Conservation (phyloP, 1,140 invertebrate genomes). For the Drosophila grimshawi region DNA sequence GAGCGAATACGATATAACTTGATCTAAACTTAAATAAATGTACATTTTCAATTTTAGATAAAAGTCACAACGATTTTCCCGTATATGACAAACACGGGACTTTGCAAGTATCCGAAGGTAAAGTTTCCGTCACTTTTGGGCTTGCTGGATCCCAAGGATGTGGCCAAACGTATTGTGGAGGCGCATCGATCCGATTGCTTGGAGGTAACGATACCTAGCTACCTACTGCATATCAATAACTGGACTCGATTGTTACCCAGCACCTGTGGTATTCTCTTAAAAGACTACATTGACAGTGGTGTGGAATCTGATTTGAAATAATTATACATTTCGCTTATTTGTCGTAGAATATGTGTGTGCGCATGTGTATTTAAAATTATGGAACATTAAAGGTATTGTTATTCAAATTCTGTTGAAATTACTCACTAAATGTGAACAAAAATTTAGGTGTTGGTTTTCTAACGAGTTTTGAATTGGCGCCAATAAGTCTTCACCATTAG, state of each 20-base stretch:
- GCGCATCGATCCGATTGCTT: constrained; percentile 87
- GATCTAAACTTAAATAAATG: not conserved
- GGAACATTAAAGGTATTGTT: constrained; percentile 39
- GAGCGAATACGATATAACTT: not conserved
- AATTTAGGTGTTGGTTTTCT: too few relatives aligned
- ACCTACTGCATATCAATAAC: constrained; percentile 82
- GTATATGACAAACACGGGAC: constrained; percentile 92
- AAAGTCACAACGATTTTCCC: constrained; percentile 92
- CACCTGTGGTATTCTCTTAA: constrained; percentile 79
- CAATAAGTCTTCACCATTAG: not conserved
- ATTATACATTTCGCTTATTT: constrained; percentile 9
- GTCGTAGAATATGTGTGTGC: not conserved
- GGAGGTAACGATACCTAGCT: constrained; percentile 86
- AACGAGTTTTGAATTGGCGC: not conserved
- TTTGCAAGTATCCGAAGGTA: constrained; percentile 91
- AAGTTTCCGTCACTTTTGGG: constrained; percentile 89
- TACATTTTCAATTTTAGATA: constrained; percentile 85
- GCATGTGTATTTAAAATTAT: constrained; percentile 16
- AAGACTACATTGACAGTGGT: constrained; percentile 86
- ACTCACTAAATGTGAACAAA: too few relatives aligned
- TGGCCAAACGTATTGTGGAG: constrained; percentile 88
- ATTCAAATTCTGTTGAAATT: not conserved
- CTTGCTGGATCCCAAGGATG: constrained; percentile 88
- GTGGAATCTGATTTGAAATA: constrained; percentile 85
- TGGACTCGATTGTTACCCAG: constrained; percentile 84